Percentiles rank a stretch among this genome's conserved stretches.
Conservation (phyloP, 2,797 vertebrate genomes). For the Acipenser transmontanus region DNA sequence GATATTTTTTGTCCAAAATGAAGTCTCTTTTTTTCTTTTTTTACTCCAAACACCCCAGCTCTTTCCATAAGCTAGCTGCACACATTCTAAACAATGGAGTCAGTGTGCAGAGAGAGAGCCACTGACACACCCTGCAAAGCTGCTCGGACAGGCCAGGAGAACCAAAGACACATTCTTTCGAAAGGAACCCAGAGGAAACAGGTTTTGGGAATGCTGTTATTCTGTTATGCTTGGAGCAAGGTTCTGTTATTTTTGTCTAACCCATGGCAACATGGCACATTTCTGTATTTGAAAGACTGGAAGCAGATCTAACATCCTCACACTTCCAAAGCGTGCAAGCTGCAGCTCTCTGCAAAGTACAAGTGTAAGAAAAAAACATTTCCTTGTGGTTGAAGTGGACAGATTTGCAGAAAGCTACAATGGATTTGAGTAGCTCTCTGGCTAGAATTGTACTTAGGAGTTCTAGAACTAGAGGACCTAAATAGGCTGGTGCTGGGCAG, state of each 20-base stretch:
- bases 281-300: slow-evolving; percentile 20
- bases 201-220: slow-evolving; percentile 64
- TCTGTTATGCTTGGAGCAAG: slow-evolving; percentile 63
- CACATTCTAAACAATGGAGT: slow-evolving; percentile 67
- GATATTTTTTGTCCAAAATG: slow-evolving; percentile 52
- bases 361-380: slow-evolving; percentile 9
- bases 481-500: too few species aligned
- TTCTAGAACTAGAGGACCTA: too few species aligned
- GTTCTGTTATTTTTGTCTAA: slow-evolving; percentile 23
- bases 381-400: too few species aligned
- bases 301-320: slow-evolving; percentile 13
- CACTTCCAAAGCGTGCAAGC: slow-evolving; percentile 6
- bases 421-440: too few species aligned
- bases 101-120: slow-evolving; percentile 68
- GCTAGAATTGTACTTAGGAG: too few species aligned
- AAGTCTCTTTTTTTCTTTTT: slow-evolving; percentile 50
- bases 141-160: slow-evolving; percentile 56
- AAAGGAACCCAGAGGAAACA: slow-evolving; percentile 71
- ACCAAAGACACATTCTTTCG: slow-evolving; percentile 69
- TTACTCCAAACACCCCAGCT: slow-evolving; percentile 69
- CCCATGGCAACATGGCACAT: slow-evolving; percentile 22
- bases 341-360: slow-evolving; percentile 3
- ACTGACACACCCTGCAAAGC: slow-evolving; percentile 60
- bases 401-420: too few species aligned
- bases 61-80: slow-evolving; percentile 65